phyloP scores from a whole-genome alignment of 2,113 vertebrate genomes.

The Desmodus rotundus region DNA sequence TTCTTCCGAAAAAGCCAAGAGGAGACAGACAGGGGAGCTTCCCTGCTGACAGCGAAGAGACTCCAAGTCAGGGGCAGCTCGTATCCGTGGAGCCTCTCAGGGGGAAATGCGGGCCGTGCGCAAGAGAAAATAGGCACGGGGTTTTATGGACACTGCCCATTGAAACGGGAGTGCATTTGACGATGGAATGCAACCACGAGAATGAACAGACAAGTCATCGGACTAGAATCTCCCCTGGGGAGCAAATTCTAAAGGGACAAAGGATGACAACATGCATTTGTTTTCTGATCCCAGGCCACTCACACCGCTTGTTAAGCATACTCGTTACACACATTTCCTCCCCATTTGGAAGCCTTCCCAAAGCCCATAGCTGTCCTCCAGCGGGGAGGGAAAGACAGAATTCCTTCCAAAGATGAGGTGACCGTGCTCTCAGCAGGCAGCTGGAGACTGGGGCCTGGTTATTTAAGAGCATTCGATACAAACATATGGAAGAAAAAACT shows the following conservation, averaged over 20 bases:
- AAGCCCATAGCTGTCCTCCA: background rate
- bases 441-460: background rate
- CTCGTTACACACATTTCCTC: background rate
- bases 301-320: too few species aligned
- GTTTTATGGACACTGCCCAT: background rate
- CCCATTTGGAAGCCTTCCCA: background rate
- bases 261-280: background rate
- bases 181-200: background rate
- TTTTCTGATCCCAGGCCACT: background rate
- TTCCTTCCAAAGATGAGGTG: background rate
- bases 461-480: background rate
- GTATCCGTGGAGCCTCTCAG: background rate
- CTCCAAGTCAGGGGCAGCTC: background rate
- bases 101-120: rapidly evolving
- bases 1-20: background rate
- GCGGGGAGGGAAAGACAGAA: background rate
- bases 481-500: background rate
- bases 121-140: background rate
- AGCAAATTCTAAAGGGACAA: background rate
- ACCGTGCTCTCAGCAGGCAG: background rate
- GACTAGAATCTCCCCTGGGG: background rate
- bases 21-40: background rate
- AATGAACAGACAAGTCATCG: background rate
- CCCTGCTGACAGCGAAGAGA: background rate
- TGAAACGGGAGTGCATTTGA: background rate